Evolutionary conservation across 2,888 invertebrate genomes (phyloP), one percentile per base, ranked within the genome.

Genomic region (Drosophila neonasuta): DNA sequence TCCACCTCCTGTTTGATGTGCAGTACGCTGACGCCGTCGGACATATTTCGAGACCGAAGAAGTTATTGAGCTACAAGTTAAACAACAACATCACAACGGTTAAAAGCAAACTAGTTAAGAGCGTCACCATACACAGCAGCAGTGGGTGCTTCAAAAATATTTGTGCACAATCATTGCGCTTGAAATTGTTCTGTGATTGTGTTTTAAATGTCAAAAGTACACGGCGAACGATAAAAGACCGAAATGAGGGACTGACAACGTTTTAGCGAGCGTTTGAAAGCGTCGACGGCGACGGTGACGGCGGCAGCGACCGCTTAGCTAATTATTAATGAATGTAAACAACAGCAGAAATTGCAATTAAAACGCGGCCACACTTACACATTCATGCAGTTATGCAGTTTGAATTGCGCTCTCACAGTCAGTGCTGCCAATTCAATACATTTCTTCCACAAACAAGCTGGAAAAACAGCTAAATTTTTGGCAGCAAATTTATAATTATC

Each of bases 1-100:
- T 89, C 89, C 69, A 90, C 80, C 84, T 90, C 90, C 72, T 90
- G 90, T 68, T 90, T 90, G 50, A 90, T 90, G 61, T 90, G 89
- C 64, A 89, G 67, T 20, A 87, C 83, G 48, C 88, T 79, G 57
- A 88, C 77, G 46, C 87, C 80, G 80, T 88, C 88, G 30, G 83
- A 88, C 87, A 89, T 88, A 76, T 78, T 86, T 86, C 70, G 75
- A 71, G 59, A 50, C 57, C 46, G 7, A 58, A 45, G 7, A 55
- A 45, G 3, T 56, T 57, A 64, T 56, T 57, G 71, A 75, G 69
- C 73, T 72, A 29, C 30, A 57, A 7, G 1, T 10, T 15, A 41
- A 30, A n/a, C 13, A 41, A 50, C 24, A 24, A 24, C 24, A 24
- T 24, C 24, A 24, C 24, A 24, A 24, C 24, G 39, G 5, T 4